phyloP scores from a whole-genome alignment of 2,797 vertebrate species.

The Aeoliscus strigatus region DNA sequence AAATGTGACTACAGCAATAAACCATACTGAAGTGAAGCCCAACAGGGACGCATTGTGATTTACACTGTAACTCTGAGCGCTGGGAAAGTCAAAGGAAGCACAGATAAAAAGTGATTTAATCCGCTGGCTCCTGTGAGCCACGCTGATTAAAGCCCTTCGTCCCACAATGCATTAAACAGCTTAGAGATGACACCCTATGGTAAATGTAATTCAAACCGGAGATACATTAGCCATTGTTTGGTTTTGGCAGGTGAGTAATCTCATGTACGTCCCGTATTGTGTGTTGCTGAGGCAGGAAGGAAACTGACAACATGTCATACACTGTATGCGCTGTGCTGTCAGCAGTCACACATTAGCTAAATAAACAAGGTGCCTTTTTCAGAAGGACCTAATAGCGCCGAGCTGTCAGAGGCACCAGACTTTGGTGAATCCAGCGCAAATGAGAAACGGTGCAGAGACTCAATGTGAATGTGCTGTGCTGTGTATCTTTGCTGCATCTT shows the following conservation, averaged over 20 bases:
- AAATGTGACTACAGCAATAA: conserved; percentile 69
- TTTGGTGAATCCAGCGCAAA: conserved; percentile 28
- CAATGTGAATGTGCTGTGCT: conserved; percentile 29
- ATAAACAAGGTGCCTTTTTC: conserved; percentile 32
- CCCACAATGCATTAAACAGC: conserved; percentile 72
- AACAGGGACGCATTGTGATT: conserved; percentile 67
- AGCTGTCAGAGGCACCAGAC: conserved; percentile 25
- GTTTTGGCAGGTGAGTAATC: conserved; percentile 64
- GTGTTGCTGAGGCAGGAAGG: conserved; percentile 31
- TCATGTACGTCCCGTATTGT: conserved; percentile 32
- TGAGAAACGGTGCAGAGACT: conserved; percentile 31
- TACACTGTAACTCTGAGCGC: conserved; percentile 63
- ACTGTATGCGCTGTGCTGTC: conserved; percentile 14
- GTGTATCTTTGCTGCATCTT: conserved; percentile 32
- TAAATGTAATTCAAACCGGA: conserved; percentile 65
- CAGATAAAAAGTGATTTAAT: conserved; percentile 76
- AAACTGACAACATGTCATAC: conserved; percentile 41
- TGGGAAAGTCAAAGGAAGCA: conserved; percentile 68
- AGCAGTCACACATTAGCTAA: conserved; percentile 28
- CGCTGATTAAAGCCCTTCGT: conserved; percentile 67
- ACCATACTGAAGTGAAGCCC: conserved; percentile 63
- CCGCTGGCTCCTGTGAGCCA: conserved; percentile 60
- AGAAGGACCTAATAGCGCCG: too few species aligned
- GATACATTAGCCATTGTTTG: conserved; percentile 67
- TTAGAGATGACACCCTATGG: conserved; percentile 69